Base-by-base conservation (phyloP, 2,797 vertebrate species). In the Betta splendens region DNA sequence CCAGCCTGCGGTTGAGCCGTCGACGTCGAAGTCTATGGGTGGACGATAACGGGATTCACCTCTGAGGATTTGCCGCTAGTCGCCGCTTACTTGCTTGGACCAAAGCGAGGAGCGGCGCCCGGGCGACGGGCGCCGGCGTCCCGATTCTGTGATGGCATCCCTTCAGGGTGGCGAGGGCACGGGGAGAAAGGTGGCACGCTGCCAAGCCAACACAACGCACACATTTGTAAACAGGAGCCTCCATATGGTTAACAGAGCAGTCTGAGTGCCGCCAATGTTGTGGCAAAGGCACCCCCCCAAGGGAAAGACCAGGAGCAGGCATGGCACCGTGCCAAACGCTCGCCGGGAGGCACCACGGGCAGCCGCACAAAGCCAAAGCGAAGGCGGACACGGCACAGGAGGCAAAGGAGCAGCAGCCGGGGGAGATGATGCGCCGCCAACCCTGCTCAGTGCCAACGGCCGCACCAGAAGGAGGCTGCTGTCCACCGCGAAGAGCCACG, bases 321-420 rank as follows among this genome's bases (percentile, higher is more conserved):
- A 81, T 90, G 86, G 86, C 87, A 85, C 66, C 68, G 63, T 86
- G 86, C 89, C 87, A 89, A 85, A 51, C 58, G 20, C 69, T 60
- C 85, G 73, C 68, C 42, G 43, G 49, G 54, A 77, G 68, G 55
- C 64, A 40, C 64, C 47, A 49, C 39, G 56, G 63, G 71, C 71
- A 73, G 69, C 67, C 25, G 40, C 32, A 31, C 26, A 66, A 72
- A 72, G 70, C 48, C 16, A 33, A 16, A 28, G 53, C 42, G 66
- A 72, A 63, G 47, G 47, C 22, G 5, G 28, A 65, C 18, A 28
- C 43, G 20, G 70, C 77, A 73, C 47, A 52, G 46, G 51, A 28
- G 46, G 64, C 64, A 72, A 80, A 68, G 51, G 45, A 75, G 57
- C 12, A 38, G 49, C 20, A 64, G 26, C 36, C 46, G 48, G 16